Evolutionary conservation across 1,140 invertebrate species (phyloP).

Genomic region (Euura saliciscinereae): DNA sequence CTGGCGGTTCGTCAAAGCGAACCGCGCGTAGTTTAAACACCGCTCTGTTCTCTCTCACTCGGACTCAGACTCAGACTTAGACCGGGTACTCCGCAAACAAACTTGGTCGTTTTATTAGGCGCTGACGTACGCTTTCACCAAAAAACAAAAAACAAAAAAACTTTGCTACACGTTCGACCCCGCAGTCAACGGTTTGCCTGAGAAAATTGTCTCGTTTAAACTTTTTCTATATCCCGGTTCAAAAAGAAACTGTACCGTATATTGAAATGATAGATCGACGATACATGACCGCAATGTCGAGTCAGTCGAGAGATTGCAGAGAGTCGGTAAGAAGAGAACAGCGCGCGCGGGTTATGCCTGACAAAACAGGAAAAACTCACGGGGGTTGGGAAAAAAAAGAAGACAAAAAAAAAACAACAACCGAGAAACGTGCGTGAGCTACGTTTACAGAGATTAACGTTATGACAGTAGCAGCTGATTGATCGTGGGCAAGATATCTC

Average conservation of each 20-base stretch:
- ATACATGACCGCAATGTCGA: not conserved
- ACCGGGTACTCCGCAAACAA: not conserved
- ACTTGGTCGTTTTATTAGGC: slow-evolving; percentile 12
- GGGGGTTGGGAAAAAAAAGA: too few relatives aligned
- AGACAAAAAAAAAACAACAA: too few relatives aligned
- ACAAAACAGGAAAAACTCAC: too few relatives aligned
- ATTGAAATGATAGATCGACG: too few relatives aligned
- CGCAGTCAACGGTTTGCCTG: too few relatives aligned
- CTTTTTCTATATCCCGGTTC: too few relatives aligned
- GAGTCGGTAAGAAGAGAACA: not conserved
- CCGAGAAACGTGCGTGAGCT: not conserved
- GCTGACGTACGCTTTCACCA: too few relatives aligned
- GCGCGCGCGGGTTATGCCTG: too few relatives aligned
- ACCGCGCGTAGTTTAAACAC: slow-evolving; percentile 13
- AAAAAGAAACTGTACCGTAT: too few relatives aligned
- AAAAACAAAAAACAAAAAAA: too few relatives aligned
- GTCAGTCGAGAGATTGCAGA: not conserved
- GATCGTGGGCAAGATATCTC: slow-evolving; percentile 10
- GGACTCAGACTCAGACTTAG: not conserved
- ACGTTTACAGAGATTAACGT: slow-evolving; percentile 14
- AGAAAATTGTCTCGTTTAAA: too few relatives aligned
- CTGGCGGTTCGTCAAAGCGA: slow-evolving; percentile 12
- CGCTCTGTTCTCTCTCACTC: slow-evolving; percentile 1
- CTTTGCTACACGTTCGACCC: too few relatives aligned
- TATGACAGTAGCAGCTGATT: slow-evolving; percentile 13